These are phyloP conservation scores for Caenorhabditis elegans DNA, from an alignment of 1,140 invertebrate genomes.

Conservation along the genomic window DNA sequence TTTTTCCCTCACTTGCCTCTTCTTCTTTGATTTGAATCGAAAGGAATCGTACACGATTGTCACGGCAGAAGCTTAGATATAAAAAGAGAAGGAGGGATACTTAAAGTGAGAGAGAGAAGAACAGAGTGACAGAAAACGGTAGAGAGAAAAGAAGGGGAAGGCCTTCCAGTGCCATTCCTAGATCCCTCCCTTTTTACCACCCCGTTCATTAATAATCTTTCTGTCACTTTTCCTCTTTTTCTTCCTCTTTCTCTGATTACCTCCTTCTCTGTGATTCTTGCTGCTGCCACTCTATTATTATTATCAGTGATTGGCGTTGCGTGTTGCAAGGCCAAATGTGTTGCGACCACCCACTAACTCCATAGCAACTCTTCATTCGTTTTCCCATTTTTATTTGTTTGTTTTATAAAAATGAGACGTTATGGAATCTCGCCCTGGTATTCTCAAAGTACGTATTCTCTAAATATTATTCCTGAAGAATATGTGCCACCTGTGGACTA, in stretches of 20 bases:
- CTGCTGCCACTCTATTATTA: conserved; percentile 2
- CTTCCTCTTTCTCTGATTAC: neutral
- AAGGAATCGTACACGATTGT: conserved; percentile 18
- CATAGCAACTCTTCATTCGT: too few relatives aligned
- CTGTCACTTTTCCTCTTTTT: neutral
- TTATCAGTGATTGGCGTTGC: conserved; percentile 14
- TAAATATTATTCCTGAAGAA: conserved; percentile 45
- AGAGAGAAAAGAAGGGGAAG: neutral
- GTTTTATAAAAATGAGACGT: conserved; percentile 1
- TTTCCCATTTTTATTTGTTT: neutral
- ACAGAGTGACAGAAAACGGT: neutral
- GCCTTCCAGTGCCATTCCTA: neutral
- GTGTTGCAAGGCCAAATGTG: conserved; percentile 24
- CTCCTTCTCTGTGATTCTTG: neutral
- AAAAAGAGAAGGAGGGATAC: neutral
- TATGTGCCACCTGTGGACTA: conserved; percentile 41
- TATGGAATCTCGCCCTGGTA: conserved; percentile 24
- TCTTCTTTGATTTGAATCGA: neutral
- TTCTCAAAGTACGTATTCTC: conserved; percentile 37
- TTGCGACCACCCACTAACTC: conserved; percentile 11
- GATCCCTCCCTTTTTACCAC: neutral
- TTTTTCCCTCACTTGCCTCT: conserved; percentile 1
- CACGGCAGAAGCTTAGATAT: neutral
- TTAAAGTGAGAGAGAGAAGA: neutral
- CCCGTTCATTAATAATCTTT: conserved; percentile 23